Conservation (phyloP, 2,888 invertebrate species). For the Dromius quadrimaculatus region DNA sequence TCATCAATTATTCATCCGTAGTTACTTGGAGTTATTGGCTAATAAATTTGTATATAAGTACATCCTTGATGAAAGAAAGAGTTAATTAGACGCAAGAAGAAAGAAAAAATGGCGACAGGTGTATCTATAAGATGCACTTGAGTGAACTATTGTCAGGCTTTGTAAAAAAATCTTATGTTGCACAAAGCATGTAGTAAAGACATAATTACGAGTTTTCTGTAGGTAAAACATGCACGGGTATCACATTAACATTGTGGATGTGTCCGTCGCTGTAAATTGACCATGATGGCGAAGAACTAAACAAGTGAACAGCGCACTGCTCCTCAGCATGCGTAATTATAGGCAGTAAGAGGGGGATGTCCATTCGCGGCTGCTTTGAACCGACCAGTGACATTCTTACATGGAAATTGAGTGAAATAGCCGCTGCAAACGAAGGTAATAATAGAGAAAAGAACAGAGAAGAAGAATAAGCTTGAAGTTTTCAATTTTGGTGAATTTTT, state of each 20-base stretch:
- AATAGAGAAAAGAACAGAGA: too few relatives aligned
- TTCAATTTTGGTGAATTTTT: too few relatives aligned
- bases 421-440: constrained; percentile 1
- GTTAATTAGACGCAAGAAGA: constrained; percentile 15
- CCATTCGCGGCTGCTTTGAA: constrained; percentile 13
- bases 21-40: constrained; percentile 13
- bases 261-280: constrained; percentile 35
- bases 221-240: constrained; percentile 28
- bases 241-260: constrained; percentile 38
- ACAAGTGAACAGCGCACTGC: constrained; percentile 8
- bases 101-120: constrained; percentile 20
- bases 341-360: constrained; percentile 33
- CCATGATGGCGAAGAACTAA: constrained; percentile 5
- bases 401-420: constrained; percentile 34
- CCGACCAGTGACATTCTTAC: constrained; percentile 34
- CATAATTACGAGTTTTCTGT: constrained; percentile 27
- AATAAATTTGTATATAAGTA: constrained; percentile 17
- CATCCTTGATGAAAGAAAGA: constrained; percentile 23
- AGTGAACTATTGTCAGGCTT: constrained; percentile 22
- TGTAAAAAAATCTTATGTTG: constrained; percentile 19
- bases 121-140: background rate
- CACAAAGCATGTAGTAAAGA: constrained; percentile 20
- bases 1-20: too few relatives aligned
- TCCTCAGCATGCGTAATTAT: constrained; percentile 40
- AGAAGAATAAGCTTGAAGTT: too few relatives aligned